Base-by-base conservation (phyloP, 2,797 vertebrate genomes). In the Melanotaenia trifasciata region DNA sequence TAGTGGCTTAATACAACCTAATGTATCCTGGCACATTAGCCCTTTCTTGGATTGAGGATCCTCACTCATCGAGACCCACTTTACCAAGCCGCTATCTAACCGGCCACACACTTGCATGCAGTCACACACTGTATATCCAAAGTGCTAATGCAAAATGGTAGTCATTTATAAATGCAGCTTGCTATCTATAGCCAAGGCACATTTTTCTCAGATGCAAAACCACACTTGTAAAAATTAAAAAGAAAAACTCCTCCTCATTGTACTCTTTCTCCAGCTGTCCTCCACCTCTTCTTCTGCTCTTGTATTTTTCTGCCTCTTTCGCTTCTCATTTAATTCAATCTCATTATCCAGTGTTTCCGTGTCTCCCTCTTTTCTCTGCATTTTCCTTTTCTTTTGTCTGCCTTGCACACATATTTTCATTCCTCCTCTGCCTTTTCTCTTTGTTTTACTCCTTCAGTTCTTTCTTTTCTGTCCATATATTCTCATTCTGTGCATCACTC, bases 21-120 rank as follows among this genome's bases (percentile, higher is more conserved):
- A 92, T 92, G 84, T 80, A 80, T 88, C 83, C 80, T 87, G 87
- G 81, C 90, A 90, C 84, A 85, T 88, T 88, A 80, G 84, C 50
- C 78, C 63, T 77, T 84, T 86, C 79, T 87, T 75, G 77, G 78
- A 80, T 74, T 79, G 79, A 88, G 83, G 64, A 74, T 86, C 79
- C 70, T 86, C 84, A 79, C 76, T 78, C 75, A 86, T 77, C 16
- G 58, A 76, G 70, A 76, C 59, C 58, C 74, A 79, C 77, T 87
- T 89, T 80, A 70, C 64, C 64, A 62, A 70, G 65, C 35, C 36
- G 18, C 57, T 50, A 58, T 70, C 76, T 58, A 68, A 61, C 43
- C 60, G 47, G 24, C 4, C 40, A 32, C 50, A 24, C 54, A 58
- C 58, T 30, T 36, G 24, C 47, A 32, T 65, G 61, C 67, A 64